Base-by-base conservation (phyloP, 2,888 invertebrate species). In the Lordiphosa fenestrarum region DNA sequence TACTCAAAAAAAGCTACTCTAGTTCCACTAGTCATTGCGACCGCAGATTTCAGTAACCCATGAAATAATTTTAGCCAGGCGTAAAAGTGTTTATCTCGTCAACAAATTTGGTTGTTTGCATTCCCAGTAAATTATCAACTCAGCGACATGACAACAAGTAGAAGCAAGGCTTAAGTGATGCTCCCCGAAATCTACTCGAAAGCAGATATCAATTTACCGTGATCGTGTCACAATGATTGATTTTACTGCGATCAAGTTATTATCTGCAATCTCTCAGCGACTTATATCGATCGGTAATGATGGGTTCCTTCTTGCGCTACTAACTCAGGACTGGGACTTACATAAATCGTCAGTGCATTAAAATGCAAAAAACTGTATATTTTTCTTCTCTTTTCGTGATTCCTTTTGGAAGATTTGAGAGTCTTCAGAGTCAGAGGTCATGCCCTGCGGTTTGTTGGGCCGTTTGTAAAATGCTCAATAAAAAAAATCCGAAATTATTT, bases 211-310 rank as follows among this genome's bases (percentile, higher is more conserved):
- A 21, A 63, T 53, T 64, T 59, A 50, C 53, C 53, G 55, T 37
- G 67, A 76, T 85, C 85, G 84, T 83, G 83, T 83, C 81, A 80
- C 80, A 83, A 76, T 73, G 80, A 84, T 74, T 80, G 76, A 80
- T 84, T 80, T 84, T 62, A 60, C 69, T 61, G 55, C 65, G 70
- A 83, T 77, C 84, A 84, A 80, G 83, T 85, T 73, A 80, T 84
- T 76, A 80, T 73, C 64, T 46, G 13, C 42, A 42, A 56, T 52
- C 55, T 46, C 60, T 56, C 69, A 57, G 47, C 49, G 63, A 25
- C 42, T 59, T 67, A 71, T 78, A 68, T 76, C 60, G 67, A 61
- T 71, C 70, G 65, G 54, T 84, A 77, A 82, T 84, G 71, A 84
- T 61, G 75, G 78, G 74, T 69, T 70, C 62, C 75, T 71, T 30